Conservation (phyloP, 2,797 vertebrate species). For the Nothura maculosa region DNA sequence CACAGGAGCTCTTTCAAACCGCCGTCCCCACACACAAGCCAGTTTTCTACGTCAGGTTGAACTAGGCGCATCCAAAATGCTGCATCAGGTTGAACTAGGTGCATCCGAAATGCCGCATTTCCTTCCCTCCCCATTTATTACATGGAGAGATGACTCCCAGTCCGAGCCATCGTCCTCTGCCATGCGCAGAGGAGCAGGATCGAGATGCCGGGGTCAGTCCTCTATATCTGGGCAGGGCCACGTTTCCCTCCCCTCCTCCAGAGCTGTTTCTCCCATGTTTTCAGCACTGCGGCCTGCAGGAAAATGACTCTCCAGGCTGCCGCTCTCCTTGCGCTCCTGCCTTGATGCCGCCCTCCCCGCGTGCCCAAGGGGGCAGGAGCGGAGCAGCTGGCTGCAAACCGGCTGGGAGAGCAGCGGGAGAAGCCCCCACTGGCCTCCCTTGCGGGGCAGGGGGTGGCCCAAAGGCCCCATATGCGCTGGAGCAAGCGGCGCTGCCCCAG, state of each 20-base stretch:
- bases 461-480: too few species aligned
- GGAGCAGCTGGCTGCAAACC: rapidly evolving
- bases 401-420: neutral
- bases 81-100: neutral
- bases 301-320: neutral
- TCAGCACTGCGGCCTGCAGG: rapidly evolving
- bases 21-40: neutral
- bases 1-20: neutral
- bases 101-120: neutral
- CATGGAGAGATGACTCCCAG: neutral
- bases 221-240: neutral
- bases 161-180: neutral
- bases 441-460: rapidly evolving
- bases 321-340: neutral
- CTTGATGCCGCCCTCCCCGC: neutral
- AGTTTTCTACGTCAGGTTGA: neutral
- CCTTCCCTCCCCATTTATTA: neutral
- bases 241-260: neutral
- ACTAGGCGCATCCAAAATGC: rapidly evolving
- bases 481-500: neutral
- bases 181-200: rapidly evolving
- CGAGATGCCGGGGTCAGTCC: neutral
- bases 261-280: rapidly evolving
- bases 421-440: too few species aligned
- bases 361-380: rapidly evolving